phyloP scores from a whole-genome alignment of 1,140 invertebrate genomes.

The Portunus trituberculatus region DNA sequence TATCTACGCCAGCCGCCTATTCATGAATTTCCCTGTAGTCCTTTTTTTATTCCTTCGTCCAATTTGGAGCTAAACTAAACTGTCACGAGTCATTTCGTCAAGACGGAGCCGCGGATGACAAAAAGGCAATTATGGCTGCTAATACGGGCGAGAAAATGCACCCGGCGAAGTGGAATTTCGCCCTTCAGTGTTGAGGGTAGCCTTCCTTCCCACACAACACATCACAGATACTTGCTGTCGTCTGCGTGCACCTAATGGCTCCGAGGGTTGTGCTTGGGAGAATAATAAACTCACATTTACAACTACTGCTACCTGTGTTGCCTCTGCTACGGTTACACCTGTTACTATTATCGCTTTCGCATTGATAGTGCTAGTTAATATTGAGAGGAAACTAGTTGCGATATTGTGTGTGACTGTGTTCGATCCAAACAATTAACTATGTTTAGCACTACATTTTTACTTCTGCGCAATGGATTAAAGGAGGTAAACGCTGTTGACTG shows the following conservation, averaged over 20 bases:
- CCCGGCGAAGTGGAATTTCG: not conserved
- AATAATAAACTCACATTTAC: no score
- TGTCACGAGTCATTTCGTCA: conserved; percentile 44
- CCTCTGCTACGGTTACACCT: not conserved
- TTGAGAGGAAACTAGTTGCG: no score
- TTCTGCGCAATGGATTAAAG: no score
- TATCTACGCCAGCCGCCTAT: not conserved
- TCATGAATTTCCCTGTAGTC: conserved; percentile 36
- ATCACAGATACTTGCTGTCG: not conserved
- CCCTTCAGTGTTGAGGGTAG: not conserved
- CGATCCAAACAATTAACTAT: no score
- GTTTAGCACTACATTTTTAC: no score
- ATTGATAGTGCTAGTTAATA: no score
- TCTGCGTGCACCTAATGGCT: not conserved
- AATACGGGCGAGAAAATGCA: not conserved
- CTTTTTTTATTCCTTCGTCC: conserved; percentile 20
- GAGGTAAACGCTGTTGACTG: not conserved
- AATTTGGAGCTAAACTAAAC: conserved; percentile 44
- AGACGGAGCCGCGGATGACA: conserved; percentile 25
- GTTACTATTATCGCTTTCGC: not conserved
- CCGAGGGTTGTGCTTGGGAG: no score
- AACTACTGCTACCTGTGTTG: not conserved
- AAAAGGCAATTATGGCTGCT: conserved; percentile 33
- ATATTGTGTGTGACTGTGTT: no score
- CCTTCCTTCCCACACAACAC: not conserved